Evolutionary conservation across 2,113 vertebrate genomes (phyloP).

Genomic region (Oncorhynchus masou): DNA sequence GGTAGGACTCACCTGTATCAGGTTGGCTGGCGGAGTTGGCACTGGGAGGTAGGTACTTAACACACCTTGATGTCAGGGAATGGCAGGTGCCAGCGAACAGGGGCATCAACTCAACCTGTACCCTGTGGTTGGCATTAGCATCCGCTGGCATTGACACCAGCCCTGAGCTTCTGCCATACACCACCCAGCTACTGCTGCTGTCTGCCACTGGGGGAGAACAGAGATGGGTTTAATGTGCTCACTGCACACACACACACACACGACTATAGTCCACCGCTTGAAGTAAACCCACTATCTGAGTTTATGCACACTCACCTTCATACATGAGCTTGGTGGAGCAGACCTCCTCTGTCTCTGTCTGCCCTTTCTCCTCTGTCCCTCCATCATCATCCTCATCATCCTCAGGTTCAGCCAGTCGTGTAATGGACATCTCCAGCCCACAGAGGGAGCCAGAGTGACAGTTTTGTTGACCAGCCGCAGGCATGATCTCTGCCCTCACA

Average conservation of each 20-base stretch:
- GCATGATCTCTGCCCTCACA: constrained; percentile 83
- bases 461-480: constrained; percentile 77
- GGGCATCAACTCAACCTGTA: constrained; percentile 96
- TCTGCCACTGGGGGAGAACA: constrained; percentile 83
- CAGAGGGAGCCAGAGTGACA: constrained; percentile 90
- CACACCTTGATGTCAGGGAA: constrained; percentile 90
- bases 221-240: not conserved
- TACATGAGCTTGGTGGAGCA: constrained; percentile 92
- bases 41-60: constrained; percentile 93
- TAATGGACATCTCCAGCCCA: constrained; percentile 87
- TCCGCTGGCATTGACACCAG: constrained; percentile 88
- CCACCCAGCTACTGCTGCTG: constrained; percentile 97
- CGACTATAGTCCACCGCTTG: no score
- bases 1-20: constrained; percentile 80
- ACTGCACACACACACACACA: not conserved
- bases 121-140: constrained; percentile 83
- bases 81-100: constrained; percentile 91
- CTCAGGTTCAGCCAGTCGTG: constrained; percentile 80
- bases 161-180: constrained; percentile 95
- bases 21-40: constrained; percentile 81
- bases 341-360: constrained; percentile 77
- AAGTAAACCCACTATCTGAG: no score
- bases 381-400: constrained; percentile 85
- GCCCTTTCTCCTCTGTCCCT: constrained; percentile 82
- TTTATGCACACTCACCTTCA: constrained; percentile 77